Percentiles rank a stretch among this genome's conserved stretches.
phyloP scores from a whole-genome alignment of 2,113 vertebrate genomes.

The Carassius auratus region DNA sequence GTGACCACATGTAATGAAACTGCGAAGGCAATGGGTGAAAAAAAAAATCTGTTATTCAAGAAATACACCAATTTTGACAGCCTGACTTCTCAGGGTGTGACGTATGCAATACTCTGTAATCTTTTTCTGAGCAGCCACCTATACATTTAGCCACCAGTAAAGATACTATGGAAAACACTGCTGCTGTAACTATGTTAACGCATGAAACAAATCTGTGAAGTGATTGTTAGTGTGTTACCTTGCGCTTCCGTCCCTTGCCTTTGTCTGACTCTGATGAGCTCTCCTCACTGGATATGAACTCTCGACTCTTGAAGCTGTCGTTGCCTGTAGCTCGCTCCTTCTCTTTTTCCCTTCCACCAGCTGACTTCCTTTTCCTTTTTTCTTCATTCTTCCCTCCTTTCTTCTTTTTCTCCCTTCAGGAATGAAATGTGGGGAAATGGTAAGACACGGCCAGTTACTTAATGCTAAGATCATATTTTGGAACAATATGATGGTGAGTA shows the following conservation, averaged over 20 bases:
- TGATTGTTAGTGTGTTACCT: conserved; percentile 37
- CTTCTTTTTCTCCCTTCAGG: conserved; percentile 74
- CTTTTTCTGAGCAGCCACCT: background rate
- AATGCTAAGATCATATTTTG: background rate
- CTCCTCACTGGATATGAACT: conserved; percentile 86
- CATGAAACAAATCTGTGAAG: background rate
- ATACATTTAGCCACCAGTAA: background rate
- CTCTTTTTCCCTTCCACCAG: no score
- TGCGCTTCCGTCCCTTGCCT: conserved; percentile 69
- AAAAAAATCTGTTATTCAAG: background rate
- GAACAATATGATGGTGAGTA: background rate
- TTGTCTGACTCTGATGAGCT: conserved; percentile 83
- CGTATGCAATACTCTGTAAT: background rate
- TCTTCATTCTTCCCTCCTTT: conserved; percentile 73
- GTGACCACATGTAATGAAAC: no score
- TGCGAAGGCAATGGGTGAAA: background rate
- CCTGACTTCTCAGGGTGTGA: background rate
- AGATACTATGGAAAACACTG: no score
- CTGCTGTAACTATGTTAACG: background rate
- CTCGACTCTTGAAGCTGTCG: conserved; percentile 85
- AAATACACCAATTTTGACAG: background rate
- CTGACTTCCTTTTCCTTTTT: background rate
- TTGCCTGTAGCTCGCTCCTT: conserved; percentile 70
- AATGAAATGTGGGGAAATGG: background rate
- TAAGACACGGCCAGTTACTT: background rate